Evolutionary conservation across 1,140 invertebrate species (phyloP).

Genomic region (Dendrolimus punctatus): DNA sequence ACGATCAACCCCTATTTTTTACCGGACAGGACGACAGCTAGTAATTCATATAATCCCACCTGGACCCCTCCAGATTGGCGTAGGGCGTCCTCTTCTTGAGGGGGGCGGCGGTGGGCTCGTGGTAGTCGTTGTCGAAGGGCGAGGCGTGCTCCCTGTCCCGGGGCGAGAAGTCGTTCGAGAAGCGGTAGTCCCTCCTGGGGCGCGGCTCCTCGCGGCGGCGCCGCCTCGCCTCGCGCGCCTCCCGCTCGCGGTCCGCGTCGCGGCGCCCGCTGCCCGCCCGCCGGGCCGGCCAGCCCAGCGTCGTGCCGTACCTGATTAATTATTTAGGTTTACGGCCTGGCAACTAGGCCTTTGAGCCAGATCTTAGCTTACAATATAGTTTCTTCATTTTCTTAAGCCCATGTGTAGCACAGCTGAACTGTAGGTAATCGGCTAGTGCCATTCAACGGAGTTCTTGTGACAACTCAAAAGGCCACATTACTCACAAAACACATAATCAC

Average conservation of each 20-base stretch:
- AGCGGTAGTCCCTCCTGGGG: constrained; percentile 63
- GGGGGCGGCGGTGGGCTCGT: constrained; percentile 48
- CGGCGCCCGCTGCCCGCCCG: constrained; percentile 31
- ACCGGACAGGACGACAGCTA: too few species aligned
- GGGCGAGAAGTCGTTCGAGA: constrained; percentile 74
- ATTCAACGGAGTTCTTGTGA: too few species aligned
- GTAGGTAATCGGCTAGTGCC: too few species aligned
- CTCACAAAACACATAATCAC: too few species aligned
- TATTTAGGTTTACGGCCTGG: not conserved
- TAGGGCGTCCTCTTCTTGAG: constrained; percentile 50
- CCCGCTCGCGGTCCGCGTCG: constrained; percentile 30
- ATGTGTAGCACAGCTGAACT: too few species aligned
- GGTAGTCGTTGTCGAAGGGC: constrained; percentile 82
- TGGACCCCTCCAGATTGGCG: constrained; percentile 51
- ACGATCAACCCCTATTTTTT: too few species aligned
- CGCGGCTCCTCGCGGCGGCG: constrained; percentile 38
- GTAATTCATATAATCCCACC: too few species aligned
- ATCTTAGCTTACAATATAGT: too few species aligned
- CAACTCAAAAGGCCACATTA: too few species aligned
- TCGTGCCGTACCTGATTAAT: constrained; percentile 56
- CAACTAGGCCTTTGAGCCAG: too few species aligned
- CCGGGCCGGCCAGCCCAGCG: constrained; percentile 57
- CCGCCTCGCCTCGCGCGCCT: constrained; percentile 18
- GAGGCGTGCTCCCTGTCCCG: constrained; percentile 73
- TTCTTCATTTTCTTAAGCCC: too few species aligned